Percentiles rank a stretch among this genome's conserved stretches.
Evolutionary conservation across 2,797 vertebrate genomes (phyloP).

Genomic region (Neomorphus geoffroyi): DNA sequence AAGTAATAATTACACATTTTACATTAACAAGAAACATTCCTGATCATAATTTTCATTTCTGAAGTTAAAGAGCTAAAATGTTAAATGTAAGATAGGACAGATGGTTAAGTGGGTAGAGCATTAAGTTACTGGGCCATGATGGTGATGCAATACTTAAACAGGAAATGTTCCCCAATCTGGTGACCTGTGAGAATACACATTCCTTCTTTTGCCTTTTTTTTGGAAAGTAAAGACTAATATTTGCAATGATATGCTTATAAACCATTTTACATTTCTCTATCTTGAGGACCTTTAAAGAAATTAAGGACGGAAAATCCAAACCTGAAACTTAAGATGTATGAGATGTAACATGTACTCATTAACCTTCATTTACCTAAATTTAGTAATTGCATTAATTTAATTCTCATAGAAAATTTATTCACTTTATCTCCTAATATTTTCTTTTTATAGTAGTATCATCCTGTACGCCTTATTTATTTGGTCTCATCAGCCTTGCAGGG

Average conservation of each 20-base stretch:
- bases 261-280: neutral
- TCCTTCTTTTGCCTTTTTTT: neutral
- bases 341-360: neutral
- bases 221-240: neutral
- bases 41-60: conserved; percentile 27
- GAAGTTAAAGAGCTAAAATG: conserved; percentile 16
- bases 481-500: neutral
- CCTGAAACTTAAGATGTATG: neutral
- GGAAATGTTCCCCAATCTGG: neutral
- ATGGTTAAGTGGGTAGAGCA: conserved; percentile 20
- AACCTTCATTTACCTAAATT: neutral
- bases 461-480: neutral
- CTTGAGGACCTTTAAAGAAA: neutral
- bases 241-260: neutral
- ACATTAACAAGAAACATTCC: conserved; percentile 6
- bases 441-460: neutral
- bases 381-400: neutral
- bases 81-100: conserved; percentile 16
- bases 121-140: neutral
- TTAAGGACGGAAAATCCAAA: neutral
- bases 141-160: neutral
- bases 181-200: neutral
- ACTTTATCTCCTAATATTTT: neutral
- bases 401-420: neutral
- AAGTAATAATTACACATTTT: conserved; percentile 24